Evolutionary conservation across 2,888 invertebrate genomes (phyloP).

Genomic region (Celastrina argiolus): DNA sequence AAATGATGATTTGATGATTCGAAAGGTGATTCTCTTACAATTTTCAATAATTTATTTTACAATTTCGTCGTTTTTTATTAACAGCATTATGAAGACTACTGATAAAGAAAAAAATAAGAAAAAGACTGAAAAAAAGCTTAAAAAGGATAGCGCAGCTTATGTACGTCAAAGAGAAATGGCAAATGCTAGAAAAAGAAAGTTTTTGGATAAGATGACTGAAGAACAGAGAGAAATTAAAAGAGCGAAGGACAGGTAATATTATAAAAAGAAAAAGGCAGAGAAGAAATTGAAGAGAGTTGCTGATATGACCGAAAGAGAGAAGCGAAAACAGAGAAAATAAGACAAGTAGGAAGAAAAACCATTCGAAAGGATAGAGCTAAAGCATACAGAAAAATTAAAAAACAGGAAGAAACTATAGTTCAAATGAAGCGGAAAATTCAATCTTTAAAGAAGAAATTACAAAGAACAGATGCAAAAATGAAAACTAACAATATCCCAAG

Average conservation of each 20-base stretch:
- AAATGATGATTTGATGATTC: neutral
- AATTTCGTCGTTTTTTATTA: neutral
- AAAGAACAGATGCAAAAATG: too few species aligned
- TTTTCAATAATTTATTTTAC: neutral
- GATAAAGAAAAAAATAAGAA: conserved; percentile 26
- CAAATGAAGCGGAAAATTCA: too few species aligned
- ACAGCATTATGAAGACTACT: conserved; percentile 7
- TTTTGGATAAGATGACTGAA: conserved; percentile 36
- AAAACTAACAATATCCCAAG: too few species aligned
- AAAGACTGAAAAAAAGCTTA: conserved; percentile 26
- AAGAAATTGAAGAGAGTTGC: conserved; percentile 26
- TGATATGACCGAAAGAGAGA: conserved; percentile 26
- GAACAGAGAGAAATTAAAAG: conserved; percentile 37
- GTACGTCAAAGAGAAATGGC: conserved; percentile 35
- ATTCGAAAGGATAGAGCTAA: too few species aligned
- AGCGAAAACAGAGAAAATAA: conserved; percentile 25
- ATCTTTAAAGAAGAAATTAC: too few species aligned
- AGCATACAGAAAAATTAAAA: too few species aligned
- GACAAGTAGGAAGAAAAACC: too few species aligned
- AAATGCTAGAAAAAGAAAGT: conserved; percentile 37
- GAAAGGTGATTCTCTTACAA: neutral
- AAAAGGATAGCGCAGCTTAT: conserved; percentile 33
- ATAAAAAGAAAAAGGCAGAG: conserved; percentile 28
- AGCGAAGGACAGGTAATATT: conserved; percentile 36
- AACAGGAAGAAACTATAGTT: too few species aligned